phyloP scores from a whole-genome alignment of 35 echinoderm and acorn worm species.

The Eucidaris tribuloides region DNA sequence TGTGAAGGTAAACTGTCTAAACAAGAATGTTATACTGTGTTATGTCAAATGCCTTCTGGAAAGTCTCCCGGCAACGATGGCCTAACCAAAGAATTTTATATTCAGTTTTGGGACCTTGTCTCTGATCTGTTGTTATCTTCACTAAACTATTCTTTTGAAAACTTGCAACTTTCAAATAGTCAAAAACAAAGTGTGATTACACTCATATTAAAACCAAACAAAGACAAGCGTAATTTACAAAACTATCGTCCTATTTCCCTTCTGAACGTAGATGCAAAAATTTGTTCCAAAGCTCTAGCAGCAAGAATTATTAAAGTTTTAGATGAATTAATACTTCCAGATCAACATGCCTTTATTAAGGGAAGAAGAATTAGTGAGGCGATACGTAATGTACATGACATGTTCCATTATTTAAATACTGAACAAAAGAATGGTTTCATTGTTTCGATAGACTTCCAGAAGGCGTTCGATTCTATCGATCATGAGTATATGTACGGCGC shows the following conservation, averaged over 20 bases:
- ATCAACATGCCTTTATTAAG: too few relatives aligned
- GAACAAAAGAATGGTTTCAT: background rate
- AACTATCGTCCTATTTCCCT: background rate
- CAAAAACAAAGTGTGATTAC: background rate
- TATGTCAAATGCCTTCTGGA: too few relatives aligned
- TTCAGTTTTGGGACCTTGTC: too few relatives aligned
- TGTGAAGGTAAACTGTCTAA: too few relatives aligned
- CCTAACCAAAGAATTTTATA: too few relatives aligned
- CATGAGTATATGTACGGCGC: background rate
- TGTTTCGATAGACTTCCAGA: background rate
- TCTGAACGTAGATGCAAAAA: too few relatives aligned
- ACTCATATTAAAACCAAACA: background rate
- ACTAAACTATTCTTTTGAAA: background rate
- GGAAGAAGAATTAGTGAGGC: background rate
- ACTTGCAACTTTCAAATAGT: background rate
- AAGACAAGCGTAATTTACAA: background rate
- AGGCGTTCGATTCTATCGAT: background rate
- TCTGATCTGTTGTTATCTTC: too few relatives aligned
- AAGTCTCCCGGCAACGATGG: too few relatives aligned
- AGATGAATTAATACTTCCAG: too few relatives aligned
- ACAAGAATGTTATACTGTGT: too few relatives aligned
- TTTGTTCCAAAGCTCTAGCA: background rate
- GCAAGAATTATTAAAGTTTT: too few relatives aligned
- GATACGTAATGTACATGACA: background rate
- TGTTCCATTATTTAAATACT: background rate